Evolutionary conservation across 2,113 vertebrate genomes (phyloP).

Genomic region (Syngnathus scovelli): DNA sequence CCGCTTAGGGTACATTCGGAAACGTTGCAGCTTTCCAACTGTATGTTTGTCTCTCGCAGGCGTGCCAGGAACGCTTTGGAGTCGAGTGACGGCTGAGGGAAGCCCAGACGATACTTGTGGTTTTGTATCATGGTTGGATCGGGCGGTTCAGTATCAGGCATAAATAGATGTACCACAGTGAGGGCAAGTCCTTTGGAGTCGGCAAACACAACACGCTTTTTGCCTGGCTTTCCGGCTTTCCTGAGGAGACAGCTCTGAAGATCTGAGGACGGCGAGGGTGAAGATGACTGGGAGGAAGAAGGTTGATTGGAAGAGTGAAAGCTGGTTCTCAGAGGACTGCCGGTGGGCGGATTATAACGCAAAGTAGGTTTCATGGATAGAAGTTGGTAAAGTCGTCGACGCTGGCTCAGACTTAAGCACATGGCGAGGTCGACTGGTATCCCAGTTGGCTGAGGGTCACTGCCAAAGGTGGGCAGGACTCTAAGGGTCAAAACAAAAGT

Average conservation of each 20-base stretch:
- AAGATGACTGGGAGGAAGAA: conserved; percentile 13
- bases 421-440: conserved; percentile 61
- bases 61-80: conserved; percentile 33
- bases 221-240: conserved; percentile 44
- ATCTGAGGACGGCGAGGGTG: background rate
- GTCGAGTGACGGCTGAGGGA: conserved; percentile 56
- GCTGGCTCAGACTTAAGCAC: conserved; percentile 58
- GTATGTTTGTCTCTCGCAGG: conserved; percentile 40
- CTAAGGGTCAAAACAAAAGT: conserved; percentile 34
- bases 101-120: conserved; percentile 51
- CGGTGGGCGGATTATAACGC: background rate
- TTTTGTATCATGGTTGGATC: conserved; percentile 8
- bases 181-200: conserved; percentile 73
- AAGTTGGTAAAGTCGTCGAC: conserved; percentile 42
- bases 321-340: background rate
- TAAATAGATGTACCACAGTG: conserved; percentile 62
- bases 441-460: conserved; percentile 10
- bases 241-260: conserved; percentile 36
- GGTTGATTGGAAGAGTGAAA: conserved; percentile 32
- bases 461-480: conserved; percentile 48
- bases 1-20: conserved; percentile 59
- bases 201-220: conserved; percentile 73
- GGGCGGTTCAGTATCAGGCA: conserved; percentile 34
- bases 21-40: conserved; percentile 69
- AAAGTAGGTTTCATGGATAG: conserved; percentile 28